Percentiles rank a stretch among this genome's conserved stretches.
Evolutionary conservation across 2,113 vertebrate species (phyloP).

Genomic region (Rhagologus leucostigma): DNA sequence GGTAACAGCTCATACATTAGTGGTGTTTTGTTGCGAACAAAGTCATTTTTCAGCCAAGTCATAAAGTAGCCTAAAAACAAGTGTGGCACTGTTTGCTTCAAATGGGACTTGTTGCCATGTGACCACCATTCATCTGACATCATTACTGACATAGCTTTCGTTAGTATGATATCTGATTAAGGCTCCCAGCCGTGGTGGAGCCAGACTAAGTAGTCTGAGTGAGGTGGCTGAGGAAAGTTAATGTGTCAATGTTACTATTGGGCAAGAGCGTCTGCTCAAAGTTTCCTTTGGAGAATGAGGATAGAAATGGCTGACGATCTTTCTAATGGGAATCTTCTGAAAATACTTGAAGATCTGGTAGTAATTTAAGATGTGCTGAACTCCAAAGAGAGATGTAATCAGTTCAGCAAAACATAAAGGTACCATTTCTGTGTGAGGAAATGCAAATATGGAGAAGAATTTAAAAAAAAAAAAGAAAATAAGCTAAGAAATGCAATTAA

Average conservation of each 20-base stretch:
- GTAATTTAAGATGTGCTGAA: constrained; percentile 25
- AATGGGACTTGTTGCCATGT: constrained; percentile 63
- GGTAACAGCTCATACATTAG: constrained; percentile 70
- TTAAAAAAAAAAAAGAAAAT: background rate
- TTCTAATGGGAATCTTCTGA: constrained; percentile 39
- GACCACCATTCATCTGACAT: constrained; percentile 75
- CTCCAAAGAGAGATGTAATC: background rate
- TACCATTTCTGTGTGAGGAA: background rate
- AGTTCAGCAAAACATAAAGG: background rate
- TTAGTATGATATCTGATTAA: constrained; percentile 74
- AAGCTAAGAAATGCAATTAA: background rate
- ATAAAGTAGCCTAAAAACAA: constrained; percentile 76
- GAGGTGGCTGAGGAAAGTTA: constrained; percentile 74
- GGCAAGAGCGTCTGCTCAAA: constrained; percentile 56
- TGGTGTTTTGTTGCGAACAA: constrained; percentile 67
- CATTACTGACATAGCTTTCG: constrained; percentile 73
- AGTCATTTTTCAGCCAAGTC: constrained; percentile 75
- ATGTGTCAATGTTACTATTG: constrained; percentile 70
- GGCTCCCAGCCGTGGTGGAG: constrained; percentile 73
- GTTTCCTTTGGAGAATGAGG: constrained; percentile 40
- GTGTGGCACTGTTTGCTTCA: constrained; percentile 71
- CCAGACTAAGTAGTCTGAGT: constrained; percentile 72
- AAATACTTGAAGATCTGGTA: constrained; percentile 17
- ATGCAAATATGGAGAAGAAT: background rate
- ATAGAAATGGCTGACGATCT: constrained; percentile 22